Base-by-base conservation (phyloP, 2,888 invertebrate genomes). In the Myathropa florea region DNA sequence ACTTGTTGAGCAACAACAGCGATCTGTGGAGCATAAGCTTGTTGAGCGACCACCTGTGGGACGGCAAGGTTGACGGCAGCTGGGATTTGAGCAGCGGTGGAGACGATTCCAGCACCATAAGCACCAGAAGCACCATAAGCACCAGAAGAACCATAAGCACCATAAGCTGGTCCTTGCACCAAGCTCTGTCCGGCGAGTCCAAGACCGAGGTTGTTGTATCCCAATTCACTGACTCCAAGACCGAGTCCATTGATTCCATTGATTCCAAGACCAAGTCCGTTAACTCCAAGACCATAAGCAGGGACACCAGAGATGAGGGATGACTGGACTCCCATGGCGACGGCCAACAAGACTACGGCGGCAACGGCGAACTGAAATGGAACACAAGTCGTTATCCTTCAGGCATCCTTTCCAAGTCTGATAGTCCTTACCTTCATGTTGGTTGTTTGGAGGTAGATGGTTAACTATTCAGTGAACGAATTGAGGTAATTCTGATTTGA, bases 301-400 rank as follows among this genome's bases (percentile, higher is more conserved):
- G 65, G 39, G 23, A 65, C 26, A 65, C 65, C 65, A 26, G 23
- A 36, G 10, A 26, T 24, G 89, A 90, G 89, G 60, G 92, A 92
- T 77, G 92, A 91, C 88, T 92, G 91, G 60, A 91, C 92, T 89
- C 90, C 90, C 88, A 90, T 88, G 88, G 91, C 91, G 88, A 91
- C 89, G 86, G 91, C 90, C 57, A 57, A 57, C 57, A 57, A 57
- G 57, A 57, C 57, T 57, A 57, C 91, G 90, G 90, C 90, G 88
- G 63, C n/a, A 63, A 89, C 70, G 86, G 89, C 90, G 91, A 91
- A 91, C 91, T 91, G 88, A 0, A 89, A 88, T 30, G 24, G 26
- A 61, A 68, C 24, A 67, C 2, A 21, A 9, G 18, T 12, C 3
- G 61, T 63, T 21, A 63, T 63, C 61, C 61, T 63, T 63, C 26